phyloP scores from a whole-genome alignment of 2,888 invertebrate species.

The Catocala sponsa region DNA sequence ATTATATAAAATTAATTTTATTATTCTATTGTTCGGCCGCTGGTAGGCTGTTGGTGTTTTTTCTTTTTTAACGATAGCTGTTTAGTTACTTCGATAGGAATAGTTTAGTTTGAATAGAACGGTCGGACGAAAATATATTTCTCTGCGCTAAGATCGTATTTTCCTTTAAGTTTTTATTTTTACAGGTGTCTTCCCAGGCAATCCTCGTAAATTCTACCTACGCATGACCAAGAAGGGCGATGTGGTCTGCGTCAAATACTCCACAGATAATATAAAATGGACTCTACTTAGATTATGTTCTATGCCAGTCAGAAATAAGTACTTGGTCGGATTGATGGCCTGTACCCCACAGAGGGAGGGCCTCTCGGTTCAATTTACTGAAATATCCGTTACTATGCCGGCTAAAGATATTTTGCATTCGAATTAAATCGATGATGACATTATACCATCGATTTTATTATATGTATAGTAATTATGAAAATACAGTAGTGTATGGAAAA shows the following conservation, averaged over 20 bases:
- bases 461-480: too few species aligned
- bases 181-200: conserved; percentile 71
- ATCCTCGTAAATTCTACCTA: conserved; percentile 73
- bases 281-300: conserved; percentile 66
- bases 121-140: too few species aligned
- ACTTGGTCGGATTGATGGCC: conserved; percentile 70
- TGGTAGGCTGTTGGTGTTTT: too few species aligned
- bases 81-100: too few species aligned
- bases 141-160: too few species aligned
- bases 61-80: too few species aligned
- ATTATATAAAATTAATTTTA: background rate
- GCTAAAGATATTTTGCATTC: conserved; percentile 71
- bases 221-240: conserved; percentile 64
- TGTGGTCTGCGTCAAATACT: conserved; percentile 74
- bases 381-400: conserved; percentile 59
- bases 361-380: conserved; percentile 66
- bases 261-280: conserved; percentile 68
- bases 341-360: conserved; percentile 72
- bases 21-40: too few species aligned
- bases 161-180: too few species aligned
- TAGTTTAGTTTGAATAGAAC: too few species aligned
- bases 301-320: conserved; percentile 56
- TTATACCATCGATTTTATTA: background rate
- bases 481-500: too few species aligned
- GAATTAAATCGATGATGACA: conserved; percentile 51